Conservation (phyloP, 2,888 invertebrate species). For the Augochlorella aurata region DNA sequence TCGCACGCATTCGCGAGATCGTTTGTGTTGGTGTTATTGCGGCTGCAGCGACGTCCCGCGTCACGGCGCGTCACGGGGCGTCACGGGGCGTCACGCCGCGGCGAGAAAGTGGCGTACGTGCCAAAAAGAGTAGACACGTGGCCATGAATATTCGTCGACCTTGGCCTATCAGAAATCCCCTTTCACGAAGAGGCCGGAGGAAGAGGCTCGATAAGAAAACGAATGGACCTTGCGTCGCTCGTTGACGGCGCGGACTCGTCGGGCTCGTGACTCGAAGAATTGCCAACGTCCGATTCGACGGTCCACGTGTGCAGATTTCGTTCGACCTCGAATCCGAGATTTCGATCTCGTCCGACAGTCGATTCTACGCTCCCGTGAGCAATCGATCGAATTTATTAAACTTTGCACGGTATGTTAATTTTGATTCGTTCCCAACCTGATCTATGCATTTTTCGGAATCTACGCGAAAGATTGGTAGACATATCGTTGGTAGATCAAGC, state of each 20-base stretch:
- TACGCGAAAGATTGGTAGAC: no score
- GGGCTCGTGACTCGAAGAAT: background rate
- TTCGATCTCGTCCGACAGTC: background rate
- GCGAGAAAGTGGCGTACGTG: slow-evolving; percentile 50
- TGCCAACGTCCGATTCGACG: background rate
- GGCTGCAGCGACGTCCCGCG: no score
- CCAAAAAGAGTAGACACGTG: slow-evolving; percentile 32
- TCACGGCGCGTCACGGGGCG: background rate
- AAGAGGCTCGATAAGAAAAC: background rate
- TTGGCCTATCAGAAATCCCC: slow-evolving; percentile 52
- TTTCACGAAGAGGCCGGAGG: slow-evolving; percentile 36
- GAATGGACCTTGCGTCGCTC: no score
- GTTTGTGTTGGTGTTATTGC: no score
- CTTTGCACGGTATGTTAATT: no score
- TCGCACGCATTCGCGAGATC: background rate
- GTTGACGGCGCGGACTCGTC: background rate
- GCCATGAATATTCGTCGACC: slow-evolving; percentile 33
- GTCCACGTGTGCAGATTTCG: background rate
- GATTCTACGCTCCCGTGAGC: background rate
- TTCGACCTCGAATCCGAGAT: background rate
- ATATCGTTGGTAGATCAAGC: no score
- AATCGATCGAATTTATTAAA: background rate
- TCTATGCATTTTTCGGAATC: no score
- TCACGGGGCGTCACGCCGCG: background rate
- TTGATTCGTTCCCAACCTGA: no score